A percentile compares a stretch with the other conserved stretches of the same genome.
These are phyloP conservation scores for Periophthalmus magnuspinnatus DNA, from an alignment of 2,797 vertebrate species.

Conservation along the genomic window DNA sequence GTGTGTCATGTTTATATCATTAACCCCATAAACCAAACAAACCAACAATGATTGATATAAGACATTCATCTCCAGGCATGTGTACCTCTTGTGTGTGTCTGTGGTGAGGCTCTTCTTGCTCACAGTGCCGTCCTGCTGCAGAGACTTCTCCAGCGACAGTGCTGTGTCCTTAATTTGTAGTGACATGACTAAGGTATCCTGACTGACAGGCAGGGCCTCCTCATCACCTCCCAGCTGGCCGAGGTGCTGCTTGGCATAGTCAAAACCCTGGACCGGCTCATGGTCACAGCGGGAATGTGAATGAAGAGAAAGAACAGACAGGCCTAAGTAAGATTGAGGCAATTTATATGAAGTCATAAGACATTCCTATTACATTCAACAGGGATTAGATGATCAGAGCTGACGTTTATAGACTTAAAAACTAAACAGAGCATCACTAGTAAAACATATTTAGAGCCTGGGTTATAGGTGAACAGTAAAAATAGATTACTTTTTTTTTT, in stretches of 20 bases:
- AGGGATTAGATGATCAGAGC: conserved; percentile 20
- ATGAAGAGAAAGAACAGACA: conserved; percentile 22
- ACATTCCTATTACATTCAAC: not conserved
- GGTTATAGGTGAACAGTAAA: conserved; percentile 45
- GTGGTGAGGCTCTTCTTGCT: conserved; percentile 86
- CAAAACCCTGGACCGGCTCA: conserved; percentile 97
- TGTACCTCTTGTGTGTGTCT: conserved; percentile 91
- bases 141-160: conserved; percentile 85
- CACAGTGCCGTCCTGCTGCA: conserved; percentile 85
- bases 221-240: conserved; percentile 94
- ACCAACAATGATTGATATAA: not conserved
- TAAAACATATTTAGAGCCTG: conserved; percentile 31
- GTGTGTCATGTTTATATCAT: not conserved
- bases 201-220: conserved; percentile 88
- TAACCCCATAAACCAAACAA: not conserved
- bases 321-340: conserved; percentile 19
- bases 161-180: conserved; percentile 86
- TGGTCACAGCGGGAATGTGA: conserved; percentile 25
- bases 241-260: conserved; percentile 97
- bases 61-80: not conserved
- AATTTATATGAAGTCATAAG: conserved; percentile 9
- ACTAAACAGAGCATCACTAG: conserved; percentile 8
- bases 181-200: conserved; percentile 91
- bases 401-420: conserved; percentile 12
- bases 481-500: conserved; percentile 55